These are phyloP conservation scores for Acleris sparsana DNA, from an alignment of 2,888 invertebrate genomes.

Conservation along the genomic window DNA sequence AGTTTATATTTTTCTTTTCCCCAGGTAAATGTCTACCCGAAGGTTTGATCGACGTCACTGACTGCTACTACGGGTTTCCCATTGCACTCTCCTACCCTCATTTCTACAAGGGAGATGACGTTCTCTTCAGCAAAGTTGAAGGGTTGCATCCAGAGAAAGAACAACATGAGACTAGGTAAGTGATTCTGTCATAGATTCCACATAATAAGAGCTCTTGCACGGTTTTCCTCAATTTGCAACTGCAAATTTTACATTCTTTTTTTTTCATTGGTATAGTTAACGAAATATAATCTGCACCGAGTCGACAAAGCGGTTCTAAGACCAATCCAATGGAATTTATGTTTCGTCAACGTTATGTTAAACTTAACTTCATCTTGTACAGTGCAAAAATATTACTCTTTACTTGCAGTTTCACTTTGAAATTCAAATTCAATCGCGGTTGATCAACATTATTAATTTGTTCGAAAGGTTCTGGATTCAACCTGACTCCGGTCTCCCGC, in stretches of 20 bases:
- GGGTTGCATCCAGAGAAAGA: slow-evolving; percentile 87
- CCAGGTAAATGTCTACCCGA: slow-evolving; percentile 86
- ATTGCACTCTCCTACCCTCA: slow-evolving; percentile 95
- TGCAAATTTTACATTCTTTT: too few species aligned
- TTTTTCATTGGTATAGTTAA: too few species aligned
- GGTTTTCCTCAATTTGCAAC: too few species aligned
- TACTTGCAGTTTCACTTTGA: too few species aligned
- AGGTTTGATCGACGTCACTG: slow-evolving; percentile 92
- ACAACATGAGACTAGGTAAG: slow-evolving; percentile 71
- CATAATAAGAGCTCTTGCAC: too few species aligned
- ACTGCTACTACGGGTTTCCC: slow-evolving; percentile 95
- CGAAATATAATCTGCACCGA: too few species aligned
- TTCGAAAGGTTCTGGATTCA: slow-evolving; percentile 89
- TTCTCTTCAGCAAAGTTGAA: slow-evolving; percentile 85
- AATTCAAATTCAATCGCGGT: too few species aligned
- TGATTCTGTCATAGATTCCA: neutral
- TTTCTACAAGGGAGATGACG: slow-evolving; percentile 89
- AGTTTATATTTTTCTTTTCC: slow-evolving; percentile 29
- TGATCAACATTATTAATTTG: slow-evolving; percentile 8
- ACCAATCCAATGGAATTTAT: too few species aligned
- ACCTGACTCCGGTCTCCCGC: slow-evolving; percentile 91
- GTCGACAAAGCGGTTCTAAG: too few species aligned
- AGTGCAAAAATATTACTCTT: too few species aligned
- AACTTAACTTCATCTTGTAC: too few species aligned
- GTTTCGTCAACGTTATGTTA: too few species aligned